Conservation (phyloP, 1,140 invertebrate genomes). For the Drosophila aff. region DNA sequence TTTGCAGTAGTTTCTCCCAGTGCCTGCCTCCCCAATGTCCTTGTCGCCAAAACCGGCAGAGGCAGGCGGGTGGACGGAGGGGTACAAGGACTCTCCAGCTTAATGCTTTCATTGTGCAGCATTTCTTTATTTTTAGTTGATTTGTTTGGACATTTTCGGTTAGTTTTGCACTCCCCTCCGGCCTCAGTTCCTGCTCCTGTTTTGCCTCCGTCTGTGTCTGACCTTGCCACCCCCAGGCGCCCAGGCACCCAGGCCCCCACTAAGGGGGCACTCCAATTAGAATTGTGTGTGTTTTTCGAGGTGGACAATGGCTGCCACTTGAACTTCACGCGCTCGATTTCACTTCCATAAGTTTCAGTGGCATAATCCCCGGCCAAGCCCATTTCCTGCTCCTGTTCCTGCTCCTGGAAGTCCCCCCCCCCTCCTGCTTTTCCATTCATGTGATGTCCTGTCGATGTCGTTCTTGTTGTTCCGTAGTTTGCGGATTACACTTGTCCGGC, state of each 20-base stretch:
- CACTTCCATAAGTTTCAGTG: slow-evolving; percentile 65
- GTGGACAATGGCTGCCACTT: slow-evolving; percentile 64
- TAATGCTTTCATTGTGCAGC: slow-evolving; percentile 79
- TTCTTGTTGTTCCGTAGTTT: slow-evolving; percentile 51
- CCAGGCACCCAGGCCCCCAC: neutral
- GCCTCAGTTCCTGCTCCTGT: neutral
- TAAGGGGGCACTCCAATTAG: slow-evolving; percentile 57
- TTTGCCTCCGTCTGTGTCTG: slow-evolving; percentile 25
- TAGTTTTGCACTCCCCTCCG: slow-evolving; percentile 27
- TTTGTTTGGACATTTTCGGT: slow-evolving; percentile 73
- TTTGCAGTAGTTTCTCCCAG: neutral
- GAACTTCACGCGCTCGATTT: slow-evolving; percentile 76
- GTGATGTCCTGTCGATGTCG: slow-evolving; percentile 41
- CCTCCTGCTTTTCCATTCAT: slow-evolving; percentile 8
- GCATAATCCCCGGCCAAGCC: slow-evolving; percentile 57
- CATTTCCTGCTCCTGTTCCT: neutral
- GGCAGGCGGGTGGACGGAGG: neutral
- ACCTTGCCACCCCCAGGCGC: slow-evolving; percentile 48
- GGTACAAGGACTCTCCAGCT: slow-evolving; percentile 32
- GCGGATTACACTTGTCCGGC: slow-evolving; percentile 63
- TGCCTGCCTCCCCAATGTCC: slow-evolving; percentile 7
- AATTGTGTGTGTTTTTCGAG: slow-evolving; percentile 46
- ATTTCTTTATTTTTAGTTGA: slow-evolving; percentile 73
- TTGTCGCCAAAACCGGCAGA: neutral
- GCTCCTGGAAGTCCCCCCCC: slow-evolving; percentile 7